Evolutionary conservation across 1,140 invertebrate genomes (phyloP).

Genomic region (Ephestia elutella): DNA sequence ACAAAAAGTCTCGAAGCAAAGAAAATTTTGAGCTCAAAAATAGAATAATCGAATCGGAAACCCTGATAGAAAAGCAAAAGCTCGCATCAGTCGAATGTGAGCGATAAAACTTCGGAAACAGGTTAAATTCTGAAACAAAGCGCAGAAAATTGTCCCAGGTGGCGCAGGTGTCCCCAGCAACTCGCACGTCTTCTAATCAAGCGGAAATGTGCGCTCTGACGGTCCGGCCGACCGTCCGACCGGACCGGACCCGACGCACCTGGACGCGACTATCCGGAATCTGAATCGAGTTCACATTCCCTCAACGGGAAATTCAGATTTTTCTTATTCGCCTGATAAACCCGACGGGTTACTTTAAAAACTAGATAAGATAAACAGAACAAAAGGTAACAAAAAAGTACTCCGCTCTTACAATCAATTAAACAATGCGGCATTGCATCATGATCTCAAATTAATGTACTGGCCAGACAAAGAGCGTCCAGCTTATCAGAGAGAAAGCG

Average conservation of each 20-base stretch:
- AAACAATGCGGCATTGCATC: constrained; percentile 50
- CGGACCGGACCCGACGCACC: constrained; percentile 32
- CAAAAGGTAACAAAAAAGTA: constrained; percentile 36
- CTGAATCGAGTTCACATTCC: constrained; percentile 36
- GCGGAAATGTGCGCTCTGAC: constrained; percentile 60
- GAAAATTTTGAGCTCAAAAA: no score
- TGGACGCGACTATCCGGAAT: constrained; percentile 35
- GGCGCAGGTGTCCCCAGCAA: constrained; percentile 52
- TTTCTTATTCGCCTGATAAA: constrained; percentile 24
- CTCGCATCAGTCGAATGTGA: constrained; percentile 45
- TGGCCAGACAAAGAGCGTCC: constrained; percentile 44
- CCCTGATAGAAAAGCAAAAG: constrained; percentile 39
- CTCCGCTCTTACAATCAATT: constrained; percentile 44
- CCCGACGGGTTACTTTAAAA: constrained; percentile 16
- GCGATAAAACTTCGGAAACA: constrained; percentile 51
- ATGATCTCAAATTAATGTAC: constrained; percentile 54
- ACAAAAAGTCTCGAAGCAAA: no score
- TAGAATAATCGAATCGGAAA: constrained; percentile 7
- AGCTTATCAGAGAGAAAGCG: constrained; percentile 58
- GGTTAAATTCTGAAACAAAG: constrained; percentile 53
- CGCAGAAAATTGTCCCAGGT: constrained; percentile 45
- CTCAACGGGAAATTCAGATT: constrained; percentile 29
- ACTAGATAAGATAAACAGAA: constrained; percentile 14
- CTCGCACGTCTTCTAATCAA: constrained; percentile 59
- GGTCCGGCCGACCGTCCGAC: constrained; percentile 30